phyloP scores from a whole-genome alignment of 2,113 vertebrate species.

The Hystrix cristata region DNA sequence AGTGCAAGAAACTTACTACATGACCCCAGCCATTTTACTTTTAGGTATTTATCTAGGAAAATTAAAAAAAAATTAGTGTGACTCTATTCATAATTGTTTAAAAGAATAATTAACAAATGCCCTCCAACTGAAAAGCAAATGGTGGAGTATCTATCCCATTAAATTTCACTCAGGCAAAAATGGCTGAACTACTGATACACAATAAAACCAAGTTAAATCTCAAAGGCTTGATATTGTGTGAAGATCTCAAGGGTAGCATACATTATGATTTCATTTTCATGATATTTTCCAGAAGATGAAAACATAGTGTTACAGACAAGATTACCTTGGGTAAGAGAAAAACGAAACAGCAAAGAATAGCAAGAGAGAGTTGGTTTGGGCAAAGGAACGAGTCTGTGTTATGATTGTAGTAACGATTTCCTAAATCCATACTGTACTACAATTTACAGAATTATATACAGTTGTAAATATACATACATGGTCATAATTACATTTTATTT shows the following conservation, averaged over 20 bases:
- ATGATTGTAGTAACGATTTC: neutral
- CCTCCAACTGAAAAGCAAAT: neutral
- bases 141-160: neutral
- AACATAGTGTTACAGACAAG: neutral
- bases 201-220: neutral
- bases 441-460: neutral
- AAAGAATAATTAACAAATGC: neutral
- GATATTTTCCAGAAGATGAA: neutral
- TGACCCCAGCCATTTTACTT: neutral
- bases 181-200: neutral
- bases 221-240: neutral
- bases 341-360: neutral
- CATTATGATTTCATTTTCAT: neutral
- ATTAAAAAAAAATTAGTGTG: neutral
- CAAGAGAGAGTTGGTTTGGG: neutral
- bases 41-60: neutral
- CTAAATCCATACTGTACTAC: neutral
- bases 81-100: neutral
- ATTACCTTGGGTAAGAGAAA: neutral
- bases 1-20: neutral
- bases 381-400: neutral
- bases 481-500: neutral
- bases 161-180: neutral
- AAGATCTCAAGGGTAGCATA: neutral
- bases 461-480: neutral